Percentiles rank a stretch among this genome's conserved stretches.
phyloP scores from a whole-genome alignment of 2,797 vertebrate species.

The Channa striata region DNA sequence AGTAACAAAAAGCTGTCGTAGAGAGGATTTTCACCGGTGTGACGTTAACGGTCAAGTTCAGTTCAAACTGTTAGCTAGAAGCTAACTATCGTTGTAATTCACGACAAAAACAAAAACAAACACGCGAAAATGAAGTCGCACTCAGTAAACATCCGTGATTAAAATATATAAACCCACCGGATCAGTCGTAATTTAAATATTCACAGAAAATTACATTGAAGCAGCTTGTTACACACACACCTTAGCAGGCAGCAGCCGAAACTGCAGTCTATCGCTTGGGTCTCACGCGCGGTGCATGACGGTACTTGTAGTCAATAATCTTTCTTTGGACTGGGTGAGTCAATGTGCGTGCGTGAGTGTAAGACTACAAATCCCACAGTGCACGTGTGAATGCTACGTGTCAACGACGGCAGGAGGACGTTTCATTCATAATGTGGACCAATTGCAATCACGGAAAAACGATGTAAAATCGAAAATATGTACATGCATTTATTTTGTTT shows the following conservation, averaged over 20 bases:
- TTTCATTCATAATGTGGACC: slow-evolving; percentile 23
- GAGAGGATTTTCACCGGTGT: neutral
- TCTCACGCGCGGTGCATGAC: neutral
- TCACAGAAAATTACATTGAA: neutral
- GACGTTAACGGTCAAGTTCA: neutral
- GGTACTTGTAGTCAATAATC: slow-evolving; percentile 51
- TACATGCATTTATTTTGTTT: too few relatives aligned
- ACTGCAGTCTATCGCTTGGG: neutral
- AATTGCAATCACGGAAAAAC: neutral
- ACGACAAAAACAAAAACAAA: neutral
- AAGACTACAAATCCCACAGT: slow-evolving; percentile 50
- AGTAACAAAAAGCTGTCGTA: neutral
- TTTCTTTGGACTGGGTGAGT: neutral
- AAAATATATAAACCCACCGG: fast-evolving
- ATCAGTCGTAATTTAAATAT: fast-evolving
- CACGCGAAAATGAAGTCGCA: too few relatives aligned
- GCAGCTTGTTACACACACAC: slow-evolving; percentile 32
- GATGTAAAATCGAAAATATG: too few relatives aligned
- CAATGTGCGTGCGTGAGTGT: neutral
- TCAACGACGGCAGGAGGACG: slow-evolving; percentile 11
- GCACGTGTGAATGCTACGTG: slow-evolving; percentile 45
- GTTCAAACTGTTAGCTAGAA: slow-evolving; percentile 19
- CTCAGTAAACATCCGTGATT: fast-evolving
- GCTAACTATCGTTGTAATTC: neutral
- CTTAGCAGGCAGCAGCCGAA: slow-evolving; percentile 18